These are phyloP conservation scores for Armadillidium nasatum DNA, from an alignment of 1,140 invertebrate genomes.

Conservation along the genomic window DNA sequence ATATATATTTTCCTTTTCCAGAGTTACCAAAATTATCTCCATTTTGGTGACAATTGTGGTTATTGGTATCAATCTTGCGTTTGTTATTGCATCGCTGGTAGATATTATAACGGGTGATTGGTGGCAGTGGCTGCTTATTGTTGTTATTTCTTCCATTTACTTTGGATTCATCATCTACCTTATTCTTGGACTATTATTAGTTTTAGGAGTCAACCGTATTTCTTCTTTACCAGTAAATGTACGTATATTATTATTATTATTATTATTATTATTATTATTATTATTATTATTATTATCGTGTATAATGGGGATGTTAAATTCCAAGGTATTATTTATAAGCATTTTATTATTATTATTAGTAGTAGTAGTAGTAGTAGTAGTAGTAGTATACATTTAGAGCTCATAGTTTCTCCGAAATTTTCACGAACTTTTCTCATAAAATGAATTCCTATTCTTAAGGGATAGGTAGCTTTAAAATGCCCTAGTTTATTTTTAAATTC, in stretches of 20 bases:
- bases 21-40: conserved; percentile 64
- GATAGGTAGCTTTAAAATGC: too few relatives aligned
- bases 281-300: not conserved
- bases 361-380: not conserved
- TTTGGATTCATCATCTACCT: conserved; percentile 67
- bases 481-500: too few relatives aligned
- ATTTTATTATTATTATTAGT: not conserved
- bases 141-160: conserved; percentile 58
- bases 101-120: conserved; percentile 53
- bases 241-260: not conserved
- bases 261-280: not conserved
- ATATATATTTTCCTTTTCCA: conserved; percentile 49
- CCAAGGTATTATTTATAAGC: not conserved
- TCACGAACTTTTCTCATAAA: too few relatives aligned
- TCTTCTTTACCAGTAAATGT: conserved; percentile 36
- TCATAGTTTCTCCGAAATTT: not conserved
- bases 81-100: conserved; percentile 63
- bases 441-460: too few relatives aligned
- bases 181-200: conserved; percentile 57
- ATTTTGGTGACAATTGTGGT: conserved; percentile 64
- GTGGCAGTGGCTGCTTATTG: conserved; percentile 56
- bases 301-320: not conserved
- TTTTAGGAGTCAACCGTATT: conserved; percentile 35
- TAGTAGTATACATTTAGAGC: not conserved
- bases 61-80: conserved; percentile 76